Base-by-base conservation (phyloP, 2,888 invertebrate species). In the Ornithoptera priamus region DNA sequence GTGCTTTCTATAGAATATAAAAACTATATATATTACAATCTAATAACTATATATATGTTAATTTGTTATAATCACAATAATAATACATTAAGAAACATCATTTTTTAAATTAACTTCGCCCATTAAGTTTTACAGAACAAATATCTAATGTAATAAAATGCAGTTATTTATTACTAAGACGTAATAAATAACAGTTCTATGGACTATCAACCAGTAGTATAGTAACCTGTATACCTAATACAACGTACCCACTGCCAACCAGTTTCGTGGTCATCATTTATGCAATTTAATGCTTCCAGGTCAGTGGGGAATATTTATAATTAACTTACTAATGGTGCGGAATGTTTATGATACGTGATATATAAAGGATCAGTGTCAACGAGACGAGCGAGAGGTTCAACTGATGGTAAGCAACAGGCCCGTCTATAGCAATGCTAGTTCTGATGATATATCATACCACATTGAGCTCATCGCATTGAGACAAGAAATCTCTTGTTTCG, bases 211-310 rank as follows among this genome's bases (percentile, higher is more conserved):
- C 77, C 15, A 46, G 42, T 42, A 42, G 46, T 46, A 77, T 75
- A 85, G 79, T 84, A 81, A 85, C 84, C 84, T 84, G 82, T 77
- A 82, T 83, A 78, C 75, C 71, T 73, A 74, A 72, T 74, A 77
- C 74, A 76, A 73, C 78, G 76, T 76, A 73, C 74, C 46, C 73
- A 71, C 72, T 72, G 76, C 71, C 67, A 77, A 80, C 86, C 81
- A 82, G 86, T 87, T 88, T 82, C 81, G 78, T 80, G 73, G 74
- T 73, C 77, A 78, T 83, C 78, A 77, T 77, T 78, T 81, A 80
- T 78, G 78, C 79, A 75, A 74, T 78, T 77, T 81, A 77, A 82
- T 75, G 76, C 78, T 84, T 81, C 74, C 77, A 78, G 86, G 85
- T 85, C 82, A 87, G 80, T 83, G 75, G 82, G 80, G 77, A 84